These are phyloP conservation scores for Agrochola lota DNA, from an alignment of 2,888 invertebrate species.

Conservation along the genomic window DNA sequence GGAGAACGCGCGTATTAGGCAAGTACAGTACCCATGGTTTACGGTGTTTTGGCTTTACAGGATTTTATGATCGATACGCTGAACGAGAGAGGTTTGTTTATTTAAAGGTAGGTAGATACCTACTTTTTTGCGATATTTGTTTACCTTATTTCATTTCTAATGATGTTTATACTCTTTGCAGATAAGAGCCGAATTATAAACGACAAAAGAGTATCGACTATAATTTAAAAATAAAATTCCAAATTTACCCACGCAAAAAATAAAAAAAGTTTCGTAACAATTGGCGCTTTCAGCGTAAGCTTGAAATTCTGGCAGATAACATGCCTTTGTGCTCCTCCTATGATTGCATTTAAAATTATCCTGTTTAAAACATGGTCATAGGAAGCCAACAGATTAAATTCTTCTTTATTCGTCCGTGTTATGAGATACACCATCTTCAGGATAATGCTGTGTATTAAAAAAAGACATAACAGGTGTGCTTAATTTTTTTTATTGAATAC, in stretches of 20 bases:
- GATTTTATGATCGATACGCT: conserved; percentile 26
- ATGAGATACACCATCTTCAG: conserved; percentile 74
- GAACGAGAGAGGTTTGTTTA: background rate
- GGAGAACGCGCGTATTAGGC: conserved; percentile 78
- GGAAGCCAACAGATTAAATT: conserved; percentile 78
- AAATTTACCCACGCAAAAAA: too few species aligned
- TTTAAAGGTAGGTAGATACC: background rate
- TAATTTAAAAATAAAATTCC: background rate
- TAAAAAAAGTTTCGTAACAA: background rate
- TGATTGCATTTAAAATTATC: background rate
- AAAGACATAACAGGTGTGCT: conserved; percentile 28
- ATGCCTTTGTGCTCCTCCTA: too few species aligned
- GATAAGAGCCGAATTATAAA: background rate
- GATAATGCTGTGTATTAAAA: conserved; percentile 52
- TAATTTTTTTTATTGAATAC: conserved; percentile 40
- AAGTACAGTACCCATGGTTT: conserved; percentile 74
- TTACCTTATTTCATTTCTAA: background rate
- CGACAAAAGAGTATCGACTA: background rate
- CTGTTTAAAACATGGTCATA: conserved; percentile 68
- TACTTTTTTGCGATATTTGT: background rate
- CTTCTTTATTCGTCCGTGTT: conserved; percentile 78
- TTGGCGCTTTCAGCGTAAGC: background rate
- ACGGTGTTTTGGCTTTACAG: conserved; percentile 43
- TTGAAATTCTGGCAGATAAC: background rate
- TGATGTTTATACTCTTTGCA: background rate